Percentiles rank a stretch among this genome's conserved stretches.
Evolutionary conservation across 2,888 invertebrate species (phyloP).

Genomic region (Drosophila cognata): DNA sequence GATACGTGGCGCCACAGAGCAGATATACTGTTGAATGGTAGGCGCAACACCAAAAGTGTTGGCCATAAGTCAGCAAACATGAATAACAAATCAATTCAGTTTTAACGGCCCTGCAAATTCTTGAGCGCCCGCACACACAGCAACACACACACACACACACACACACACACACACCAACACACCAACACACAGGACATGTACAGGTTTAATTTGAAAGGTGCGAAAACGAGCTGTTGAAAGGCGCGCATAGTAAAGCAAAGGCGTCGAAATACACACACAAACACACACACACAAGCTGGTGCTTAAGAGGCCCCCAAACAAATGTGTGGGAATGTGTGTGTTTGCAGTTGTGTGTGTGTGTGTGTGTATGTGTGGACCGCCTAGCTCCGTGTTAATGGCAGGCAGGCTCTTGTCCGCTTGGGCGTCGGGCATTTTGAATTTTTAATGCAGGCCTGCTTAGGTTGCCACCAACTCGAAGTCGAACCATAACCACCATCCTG

Average conservation of each 20-base stretch:
- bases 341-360: constrained; percentile 7
- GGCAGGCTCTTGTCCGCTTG: constrained; percentile 62
- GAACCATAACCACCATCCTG: neutral
- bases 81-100: constrained; percentile 83
- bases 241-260: constrained; percentile 62
- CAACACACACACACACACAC: constrained; percentile 5
- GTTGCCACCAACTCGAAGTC: constrained; percentile 1
- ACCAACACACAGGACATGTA: constrained; percentile 14
- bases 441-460: constrained; percentile 72
- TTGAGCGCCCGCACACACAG: constrained; percentile 37
- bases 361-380: constrained; percentile 29
- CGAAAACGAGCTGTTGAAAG: constrained; percentile 69
- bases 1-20: constrained; percentile 46
- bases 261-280: constrained; percentile 47
- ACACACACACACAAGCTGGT: constrained; percentile 21
- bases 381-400: constrained; percentile 74
- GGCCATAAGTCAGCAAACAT: constrained; percentile 82
- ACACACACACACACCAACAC: constrained; percentile 21
- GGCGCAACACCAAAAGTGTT: constrained; percentile 78
- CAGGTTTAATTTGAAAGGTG: constrained; percentile 57
- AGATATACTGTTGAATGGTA: constrained; percentile 70
- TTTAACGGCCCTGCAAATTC: constrained; percentile 72
- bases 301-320: constrained; percentile 62
- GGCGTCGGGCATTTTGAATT: constrained; percentile 79
- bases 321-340: constrained; percentile 19